Evolutionary conservation across 1,140 invertebrate genomes (phyloP).

Genomic region (Drosophila carrolli): DNA sequence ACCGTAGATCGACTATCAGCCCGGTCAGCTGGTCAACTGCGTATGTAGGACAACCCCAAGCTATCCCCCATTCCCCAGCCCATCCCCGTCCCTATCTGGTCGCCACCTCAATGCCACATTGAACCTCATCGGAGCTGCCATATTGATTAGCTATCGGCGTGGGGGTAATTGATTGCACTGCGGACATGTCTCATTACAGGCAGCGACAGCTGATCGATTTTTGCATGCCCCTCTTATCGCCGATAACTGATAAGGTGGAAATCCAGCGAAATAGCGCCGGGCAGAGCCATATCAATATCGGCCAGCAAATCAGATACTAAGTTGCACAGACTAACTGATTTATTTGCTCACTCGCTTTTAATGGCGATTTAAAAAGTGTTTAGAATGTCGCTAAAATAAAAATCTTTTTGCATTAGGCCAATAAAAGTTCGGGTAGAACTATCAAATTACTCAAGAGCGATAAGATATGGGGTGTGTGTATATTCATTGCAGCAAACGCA

Average conservation of each 20-base stretch:
- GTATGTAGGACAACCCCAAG: conserved; percentile 40
- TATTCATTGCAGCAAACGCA: conserved; percentile 54
- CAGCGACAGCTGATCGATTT: conserved; percentile 76
- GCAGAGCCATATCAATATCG: conserved; percentile 45
- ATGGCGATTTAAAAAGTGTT: conserved; percentile 40
- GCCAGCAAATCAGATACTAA: conserved; percentile 33
- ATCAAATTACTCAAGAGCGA: conserved; percentile 43
- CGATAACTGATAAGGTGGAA: conserved; percentile 27
- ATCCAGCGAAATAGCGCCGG: conserved; percentile 27
- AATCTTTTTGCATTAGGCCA: conserved; percentile 46
- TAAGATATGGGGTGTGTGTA: conserved; percentile 14
- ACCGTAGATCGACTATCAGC: conserved; percentile 27
- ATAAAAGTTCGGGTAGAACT: conserved; percentile 37
- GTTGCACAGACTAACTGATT: conserved; percentile 24
- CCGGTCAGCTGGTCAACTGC: conserved; percentile 51
- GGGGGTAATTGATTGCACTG: conserved; percentile 69
- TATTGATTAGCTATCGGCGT: conserved; percentile 71
- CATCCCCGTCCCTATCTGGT: neutral
- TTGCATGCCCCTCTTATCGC: conserved; percentile 60
- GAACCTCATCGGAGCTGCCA: conserved; percentile 39
- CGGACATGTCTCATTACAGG: conserved; percentile 64
- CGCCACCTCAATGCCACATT: conserved; percentile 35
- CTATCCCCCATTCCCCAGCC: neutral
- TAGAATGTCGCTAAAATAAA: conserved; percentile 42
- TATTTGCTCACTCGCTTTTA: conserved; percentile 26